phyloP scores from a whole-genome alignment of 2,113 vertebrate species.

The Cinclus mexicanus region DNA sequence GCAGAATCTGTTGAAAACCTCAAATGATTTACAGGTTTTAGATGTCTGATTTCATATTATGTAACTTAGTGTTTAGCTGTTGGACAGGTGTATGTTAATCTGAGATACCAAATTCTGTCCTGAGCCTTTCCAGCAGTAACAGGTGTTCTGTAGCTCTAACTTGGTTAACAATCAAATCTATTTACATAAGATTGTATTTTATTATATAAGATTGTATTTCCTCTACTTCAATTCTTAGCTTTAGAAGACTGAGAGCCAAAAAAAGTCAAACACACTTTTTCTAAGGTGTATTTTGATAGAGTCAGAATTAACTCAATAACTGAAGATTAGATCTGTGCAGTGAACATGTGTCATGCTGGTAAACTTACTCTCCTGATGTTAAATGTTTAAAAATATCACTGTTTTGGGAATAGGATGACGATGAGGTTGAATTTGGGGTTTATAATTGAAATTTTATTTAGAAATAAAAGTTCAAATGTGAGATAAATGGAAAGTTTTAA shows the following conservation, averaged over 20 bases:
- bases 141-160: not conserved
- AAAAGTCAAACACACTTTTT: not conserved
- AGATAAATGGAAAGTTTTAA: not conserved
- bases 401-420: not conserved
- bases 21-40: not conserved
- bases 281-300: not conserved
- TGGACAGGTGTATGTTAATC: not conserved
- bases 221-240: not conserved
- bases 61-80: not conserved
- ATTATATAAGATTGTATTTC: not conserved
- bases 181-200: too few species aligned
- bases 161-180: not conserved
- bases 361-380: not conserved
- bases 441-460: not conserved
- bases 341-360: not conserved
- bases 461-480: not conserved
- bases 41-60: not conserved
- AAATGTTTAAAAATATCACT: not conserved
- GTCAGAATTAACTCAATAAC: not conserved
- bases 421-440: not conserved
- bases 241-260: not conserved
- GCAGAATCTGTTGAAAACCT: not conserved
- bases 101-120: not conserved
- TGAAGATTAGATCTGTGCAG: not conserved
- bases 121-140: not conserved